A percentile compares a stretch with the other conserved stretches of the same genome.
These are phyloP conservation scores for Cheilosia pagana DNA, from an alignment of 2,888 invertebrate genomes.

Conservation along the genomic window DNA sequence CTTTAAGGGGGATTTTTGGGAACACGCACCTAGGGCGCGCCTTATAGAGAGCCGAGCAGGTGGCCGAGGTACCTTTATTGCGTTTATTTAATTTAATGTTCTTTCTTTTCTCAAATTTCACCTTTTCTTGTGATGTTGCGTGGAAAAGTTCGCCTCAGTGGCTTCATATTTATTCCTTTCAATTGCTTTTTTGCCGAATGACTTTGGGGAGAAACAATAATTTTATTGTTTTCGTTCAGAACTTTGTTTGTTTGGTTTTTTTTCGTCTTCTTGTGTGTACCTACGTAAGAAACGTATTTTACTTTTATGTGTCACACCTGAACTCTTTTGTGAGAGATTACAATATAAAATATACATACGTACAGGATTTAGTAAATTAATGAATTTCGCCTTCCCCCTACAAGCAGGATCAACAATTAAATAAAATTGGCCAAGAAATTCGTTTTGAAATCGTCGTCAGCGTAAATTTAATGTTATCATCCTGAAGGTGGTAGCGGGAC, in stretches of 20 bases:
- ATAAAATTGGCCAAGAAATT: constrained; percentile 44
- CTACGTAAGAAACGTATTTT: constrained; percentile 20
- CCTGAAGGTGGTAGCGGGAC: constrained; percentile 17
- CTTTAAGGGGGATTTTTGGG: constrained; percentile 20
- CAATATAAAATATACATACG: constrained; percentile 44
- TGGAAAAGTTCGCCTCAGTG: constrained; percentile 61
- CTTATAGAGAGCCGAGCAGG: constrained; percentile 55
- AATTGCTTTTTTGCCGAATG: constrained; percentile 58
- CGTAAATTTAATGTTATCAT: constrained; percentile 58
- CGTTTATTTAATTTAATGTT: constrained; percentile 75
- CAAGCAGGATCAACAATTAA: constrained; percentile 35
- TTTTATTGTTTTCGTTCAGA: constrained; percentile 58
- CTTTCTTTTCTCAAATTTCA: constrained; percentile 65
- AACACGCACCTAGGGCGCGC: constrained; percentile 4
- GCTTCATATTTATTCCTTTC: constrained; percentile 71
- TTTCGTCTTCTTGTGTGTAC: background rate
- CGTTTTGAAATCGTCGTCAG: constrained; percentile 51
- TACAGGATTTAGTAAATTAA: constrained; percentile 41
- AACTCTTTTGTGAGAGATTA: constrained; percentile 50
- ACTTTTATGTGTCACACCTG: constrained; percentile 71
- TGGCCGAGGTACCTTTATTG: constrained; percentile 69
- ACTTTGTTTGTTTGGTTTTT: constrained; percentile 9
- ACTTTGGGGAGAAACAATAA: constrained; percentile 65
- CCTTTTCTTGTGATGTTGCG: constrained; percentile 56
- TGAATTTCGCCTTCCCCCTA: constrained; percentile 17